These are phyloP conservation scores for Poicephalus meyeri DNA, from an alignment of 2,113 vertebrate species.

Conservation along the genomic window DNA sequence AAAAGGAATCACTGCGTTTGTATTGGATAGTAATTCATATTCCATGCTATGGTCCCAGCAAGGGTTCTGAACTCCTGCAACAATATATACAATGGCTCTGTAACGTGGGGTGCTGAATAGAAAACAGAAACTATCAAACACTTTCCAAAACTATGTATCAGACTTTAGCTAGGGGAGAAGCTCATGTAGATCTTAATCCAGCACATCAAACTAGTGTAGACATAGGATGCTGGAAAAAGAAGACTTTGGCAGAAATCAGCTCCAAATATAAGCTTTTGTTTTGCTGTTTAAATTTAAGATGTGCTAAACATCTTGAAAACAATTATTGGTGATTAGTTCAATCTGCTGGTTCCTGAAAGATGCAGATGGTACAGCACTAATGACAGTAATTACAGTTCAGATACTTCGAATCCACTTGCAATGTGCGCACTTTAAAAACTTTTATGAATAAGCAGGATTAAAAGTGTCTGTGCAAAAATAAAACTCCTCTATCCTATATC, in stretches of 20 bases:
- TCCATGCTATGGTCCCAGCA: neutral
- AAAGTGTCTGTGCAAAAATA: conserved; percentile 40
- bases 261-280: conserved; percentile 68
- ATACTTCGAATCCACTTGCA: conserved; percentile 59
- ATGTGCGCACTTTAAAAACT: conserved; percentile 20
- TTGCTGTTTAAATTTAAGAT: conserved; percentile 67
- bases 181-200: neutral
- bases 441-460: conserved; percentile 43
- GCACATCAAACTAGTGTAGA: neutral
- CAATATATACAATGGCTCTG: neutral
- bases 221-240: neutral
- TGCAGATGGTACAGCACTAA: conserved; percentile 58
- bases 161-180: neutral
- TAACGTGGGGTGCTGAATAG: neutral
- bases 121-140: neutral
- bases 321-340: conserved; percentile 70
- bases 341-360: conserved; percentile 58
- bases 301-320: conserved; percentile 63
- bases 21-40: conserved; percentile 17
- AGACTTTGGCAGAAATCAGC: conserved; percentile 21
- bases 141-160: neutral
- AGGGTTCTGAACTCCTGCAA: neutral
- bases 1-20: neutral
- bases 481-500: conserved; percentile 13
- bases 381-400: conserved; percentile 61